Evolutionary conservation across 2,113 vertebrate species (phyloP).

Genomic region (Tachuris rubrigastra): DNA sequence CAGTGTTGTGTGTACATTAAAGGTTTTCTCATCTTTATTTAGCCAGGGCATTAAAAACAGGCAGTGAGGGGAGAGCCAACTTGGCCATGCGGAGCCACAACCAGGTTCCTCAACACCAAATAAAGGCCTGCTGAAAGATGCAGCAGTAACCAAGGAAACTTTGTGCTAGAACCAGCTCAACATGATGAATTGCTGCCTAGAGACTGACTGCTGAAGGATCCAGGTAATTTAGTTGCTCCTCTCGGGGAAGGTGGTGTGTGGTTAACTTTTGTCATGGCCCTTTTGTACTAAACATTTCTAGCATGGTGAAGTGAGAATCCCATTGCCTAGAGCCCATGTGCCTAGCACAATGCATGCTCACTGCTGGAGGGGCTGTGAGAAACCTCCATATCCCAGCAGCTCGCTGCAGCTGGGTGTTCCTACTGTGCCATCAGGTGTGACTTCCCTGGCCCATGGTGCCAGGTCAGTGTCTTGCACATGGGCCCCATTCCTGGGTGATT

Average conservation of each 20-base stretch:
- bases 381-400: not conserved
- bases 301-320: not conserved
- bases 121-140: not conserved
- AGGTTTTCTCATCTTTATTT: not conserved
- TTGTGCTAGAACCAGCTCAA: not conserved
- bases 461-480: fast-evolving
- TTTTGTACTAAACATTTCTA: not conserved
- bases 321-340: not conserved
- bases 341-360: fast-evolving
- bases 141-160: constrained; percentile 47
- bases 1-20: not conserved
- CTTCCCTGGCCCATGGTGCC: not conserved
- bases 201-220: not conserved
- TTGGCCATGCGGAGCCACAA: not conserved
- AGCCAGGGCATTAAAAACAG: not conserved
- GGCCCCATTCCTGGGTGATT: not conserved
- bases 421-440: not conserved
- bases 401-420: fast-evolving
- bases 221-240: not conserved
- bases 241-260: not conserved
- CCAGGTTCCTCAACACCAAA: not conserved
- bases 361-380: not conserved
- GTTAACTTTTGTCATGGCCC: not conserved
- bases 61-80: too few relatives aligned
- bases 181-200: not conserved